Conservation (phyloP, 2,113 vertebrate genomes). For the Plecotus auritus region DNA sequence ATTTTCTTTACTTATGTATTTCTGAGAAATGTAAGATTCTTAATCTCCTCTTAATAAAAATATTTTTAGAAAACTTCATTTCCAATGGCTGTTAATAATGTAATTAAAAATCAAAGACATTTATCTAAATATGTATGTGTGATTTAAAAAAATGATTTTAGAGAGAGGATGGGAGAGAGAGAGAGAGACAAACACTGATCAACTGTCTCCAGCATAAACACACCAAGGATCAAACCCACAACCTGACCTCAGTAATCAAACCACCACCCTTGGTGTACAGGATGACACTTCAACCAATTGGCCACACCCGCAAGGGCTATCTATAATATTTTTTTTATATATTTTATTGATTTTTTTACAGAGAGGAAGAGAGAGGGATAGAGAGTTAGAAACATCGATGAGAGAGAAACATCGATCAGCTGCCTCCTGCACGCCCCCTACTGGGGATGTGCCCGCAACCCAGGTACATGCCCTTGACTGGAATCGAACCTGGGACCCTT, state of each 20-base stretch:
- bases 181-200: background rate
- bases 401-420: no score
- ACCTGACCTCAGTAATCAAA: background rate
- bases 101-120: conserved; percentile 75
- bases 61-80: conserved; percentile 67
- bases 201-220: background rate
- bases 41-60: conserved; percentile 34
- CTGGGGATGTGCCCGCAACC: no score
- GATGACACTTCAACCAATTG: background rate
- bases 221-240: background rate
- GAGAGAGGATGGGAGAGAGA: background rate
- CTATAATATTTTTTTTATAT: conserved; percentile 53
- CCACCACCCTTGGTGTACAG: background rate
- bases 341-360: no score
- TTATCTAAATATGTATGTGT: conserved; percentile 62
- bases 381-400: no score
- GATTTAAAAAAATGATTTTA: background rate
- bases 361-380: no score
- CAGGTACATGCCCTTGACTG: no score
- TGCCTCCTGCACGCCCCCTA: no score
- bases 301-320: background rate
- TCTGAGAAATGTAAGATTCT: conserved; percentile 36
- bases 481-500: no score
- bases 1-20: background rate
- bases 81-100: conserved; percentile 68